Conservation (phyloP, 2,113 vertebrate genomes). For the Chroicocephalus ridibundus region DNA sequence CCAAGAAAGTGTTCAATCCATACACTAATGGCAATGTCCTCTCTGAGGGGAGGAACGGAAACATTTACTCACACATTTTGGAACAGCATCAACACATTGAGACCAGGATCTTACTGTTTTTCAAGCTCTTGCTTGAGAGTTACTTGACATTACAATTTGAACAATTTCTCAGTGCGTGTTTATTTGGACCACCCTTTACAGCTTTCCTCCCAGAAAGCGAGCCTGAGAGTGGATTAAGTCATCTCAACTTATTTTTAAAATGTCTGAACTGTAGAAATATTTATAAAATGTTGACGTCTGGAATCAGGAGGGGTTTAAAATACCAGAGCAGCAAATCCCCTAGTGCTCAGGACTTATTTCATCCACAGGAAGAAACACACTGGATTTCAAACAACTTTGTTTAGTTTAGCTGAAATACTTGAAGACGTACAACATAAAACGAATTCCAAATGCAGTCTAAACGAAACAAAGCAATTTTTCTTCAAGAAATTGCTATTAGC, state of each 20-base stretch:
- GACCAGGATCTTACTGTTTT: background rate
- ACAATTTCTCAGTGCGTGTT: background rate
- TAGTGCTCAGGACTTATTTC: background rate
- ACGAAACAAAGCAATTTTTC: background rate
- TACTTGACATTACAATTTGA: background rate
- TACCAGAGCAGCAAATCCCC: constrained; percentile 56
- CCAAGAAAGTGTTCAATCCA: background rate
- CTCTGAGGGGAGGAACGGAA: background rate
- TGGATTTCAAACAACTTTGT: background rate
- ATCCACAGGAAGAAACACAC: background rate
- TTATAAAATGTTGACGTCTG: constrained; percentile 50
- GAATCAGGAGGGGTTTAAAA: constrained; percentile 59
- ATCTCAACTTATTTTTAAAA: constrained; percentile 45
- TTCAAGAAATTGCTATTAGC: background rate
- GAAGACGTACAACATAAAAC: background rate
- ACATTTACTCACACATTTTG: background rate
- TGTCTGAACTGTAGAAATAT: constrained; percentile 48
- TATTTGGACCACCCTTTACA: constrained; percentile 25
- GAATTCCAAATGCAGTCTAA: background rate
- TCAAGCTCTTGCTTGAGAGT: background rate
- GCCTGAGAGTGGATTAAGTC: constrained; percentile 19
- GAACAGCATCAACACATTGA: background rate
- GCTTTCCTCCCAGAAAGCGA: constrained; percentile 21
- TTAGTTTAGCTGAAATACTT: constrained; percentile 4
- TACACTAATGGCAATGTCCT: background rate